Conservation (phyloP, 2,888 invertebrate genomes). For the Agrilus cyanescens region DNA sequence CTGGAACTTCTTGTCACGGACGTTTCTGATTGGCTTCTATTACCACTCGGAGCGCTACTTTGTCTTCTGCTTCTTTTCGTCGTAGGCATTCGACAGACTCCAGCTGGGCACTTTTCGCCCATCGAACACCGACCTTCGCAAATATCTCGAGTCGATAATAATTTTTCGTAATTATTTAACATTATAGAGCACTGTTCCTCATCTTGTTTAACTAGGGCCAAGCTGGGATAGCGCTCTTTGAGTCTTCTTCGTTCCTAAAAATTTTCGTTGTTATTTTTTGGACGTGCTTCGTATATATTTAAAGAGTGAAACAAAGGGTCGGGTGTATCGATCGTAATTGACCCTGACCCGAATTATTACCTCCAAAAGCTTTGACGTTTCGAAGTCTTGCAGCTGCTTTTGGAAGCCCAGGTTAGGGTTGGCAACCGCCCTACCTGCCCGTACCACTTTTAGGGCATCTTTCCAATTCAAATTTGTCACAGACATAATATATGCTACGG, state of each 20-base stretch:
- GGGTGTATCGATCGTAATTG: background rate
- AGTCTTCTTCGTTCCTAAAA: slow-evolving; percentile 69
- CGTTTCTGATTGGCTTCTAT: slow-evolving; percentile 24
- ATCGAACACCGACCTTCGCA: slow-evolving; percentile 80
- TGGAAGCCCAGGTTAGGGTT: slow-evolving; percentile 96
- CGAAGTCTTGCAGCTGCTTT: slow-evolving; percentile 85
- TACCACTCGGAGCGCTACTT: slow-evolving; percentile 11
- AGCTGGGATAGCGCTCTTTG: slow-evolving; percentile 72
- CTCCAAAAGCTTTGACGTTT: slow-evolving; percentile 65
- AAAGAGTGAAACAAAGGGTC: background rate
- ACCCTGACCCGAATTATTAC: slow-evolving; percentile 34
- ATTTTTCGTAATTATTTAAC: slow-evolving; percentile 72
- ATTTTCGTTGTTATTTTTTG: slow-evolving; percentile 6
- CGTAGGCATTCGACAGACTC: slow-evolving; percentile 31
- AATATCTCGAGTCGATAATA: slow-evolving; percentile 65
- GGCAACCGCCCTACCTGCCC: slow-evolving; percentile 83
- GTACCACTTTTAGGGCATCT: slow-evolving; percentile 84
- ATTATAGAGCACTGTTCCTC: slow-evolving; percentile 64
- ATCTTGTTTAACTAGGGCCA: slow-evolving; percentile 61
- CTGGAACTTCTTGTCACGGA: slow-evolving; percentile 32
- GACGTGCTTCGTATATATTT: background rate
- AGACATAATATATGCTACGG: slow-evolving; percentile 94
- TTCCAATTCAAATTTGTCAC: slow-evolving; percentile 83
- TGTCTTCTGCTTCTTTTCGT: slow-evolving; percentile 20
- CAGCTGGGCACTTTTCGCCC: slow-evolving; percentile 77